Base-by-base conservation (phyloP, 2,113 vertebrate genomes). In the Chrysochloris asiatica region DNA sequence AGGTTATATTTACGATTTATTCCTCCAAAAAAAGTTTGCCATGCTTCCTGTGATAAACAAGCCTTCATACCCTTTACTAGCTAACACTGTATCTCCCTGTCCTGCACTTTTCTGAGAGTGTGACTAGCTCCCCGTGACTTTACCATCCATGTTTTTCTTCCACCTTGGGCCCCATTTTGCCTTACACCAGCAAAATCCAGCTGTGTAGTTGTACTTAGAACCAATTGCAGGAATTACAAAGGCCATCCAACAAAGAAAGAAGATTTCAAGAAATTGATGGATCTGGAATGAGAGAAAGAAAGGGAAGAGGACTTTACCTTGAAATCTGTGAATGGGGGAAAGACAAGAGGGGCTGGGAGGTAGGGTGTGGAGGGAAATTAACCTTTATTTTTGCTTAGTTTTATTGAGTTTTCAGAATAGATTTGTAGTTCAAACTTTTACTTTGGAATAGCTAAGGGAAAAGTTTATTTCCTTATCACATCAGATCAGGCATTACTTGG, bases 341-440 rank as follows among this genome's bases (percentile, higher is more conserved):
- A 89, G 85, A 72, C 6, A 89, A 59, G 72, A 61, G 28, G 16
- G 1, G 0, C 22, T 73, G 22, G 54, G 9, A n/a, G 38, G 21
- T n/a, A 2, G 28, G 6, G 1, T 38, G 5, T 47, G 0, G 11
- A 84, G n/a, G 13, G 24, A 26, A 45, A 4, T 38, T 24, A n/a
- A 19, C 47, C 21, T 59, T 89, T 69, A 33, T 47, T 24, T 41
- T 79, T 45, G 1, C 67, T 82, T 45, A 50, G 36, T 59, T 86
- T 67, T 78, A 33, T 56, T n/a, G 36, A 63, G 26, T 79, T 79
- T 38, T 92, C 43, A 89, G 26, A 50, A 61, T 85, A 47, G 26
- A 88, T 88, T 38, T 91, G 38, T 26, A 79, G 6, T 90, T 92
- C 54, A 90, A 22, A 63, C 4, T n/a, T 83, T 86, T 50, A 38